Conservation (phyloP, 1,140 invertebrate genomes). For the Adelges cooleyi region DNA sequence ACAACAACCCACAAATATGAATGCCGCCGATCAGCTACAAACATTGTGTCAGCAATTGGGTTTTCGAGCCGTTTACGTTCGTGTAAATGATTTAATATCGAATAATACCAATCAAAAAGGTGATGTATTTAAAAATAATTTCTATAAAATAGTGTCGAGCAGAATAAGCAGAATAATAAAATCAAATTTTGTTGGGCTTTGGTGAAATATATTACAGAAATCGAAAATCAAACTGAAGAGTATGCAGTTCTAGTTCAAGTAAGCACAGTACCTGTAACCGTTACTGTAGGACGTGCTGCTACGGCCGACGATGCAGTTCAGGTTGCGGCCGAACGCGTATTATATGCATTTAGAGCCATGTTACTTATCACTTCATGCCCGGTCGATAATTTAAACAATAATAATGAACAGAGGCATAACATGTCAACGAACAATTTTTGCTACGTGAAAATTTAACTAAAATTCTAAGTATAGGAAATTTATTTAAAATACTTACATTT, state of each 20-base stretch:
- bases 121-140: too few relatives aligned
- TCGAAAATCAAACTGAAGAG: not conserved
- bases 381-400: not conserved
- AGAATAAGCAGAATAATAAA: too few relatives aligned
- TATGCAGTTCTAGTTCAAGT: conserved; percentile 3
- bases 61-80: not conserved
- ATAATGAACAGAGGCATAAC: not conserved
- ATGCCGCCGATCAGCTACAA: not conserved
- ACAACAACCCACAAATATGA: not conserved
- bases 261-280: not conserved
- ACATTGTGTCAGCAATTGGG: not conserved
- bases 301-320: not conserved
- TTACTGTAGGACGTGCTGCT: not conserved
- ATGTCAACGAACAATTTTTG: too few relatives aligned
- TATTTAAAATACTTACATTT: too few relatives aligned
- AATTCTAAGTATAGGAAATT: too few relatives aligned
- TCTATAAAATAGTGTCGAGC: too few relatives aligned
- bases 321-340: not conserved
- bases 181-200: too few relatives aligned
- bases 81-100: not conserved
- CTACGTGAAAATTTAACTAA: too few relatives aligned
- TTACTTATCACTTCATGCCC: not conserved
- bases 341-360: not conserved
- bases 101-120: too few relatives aligned
- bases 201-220: too few relatives aligned